phyloP scores from a whole-genome alignment of 2,888 invertebrate species.

The Cheilosia grossa region DNA sequence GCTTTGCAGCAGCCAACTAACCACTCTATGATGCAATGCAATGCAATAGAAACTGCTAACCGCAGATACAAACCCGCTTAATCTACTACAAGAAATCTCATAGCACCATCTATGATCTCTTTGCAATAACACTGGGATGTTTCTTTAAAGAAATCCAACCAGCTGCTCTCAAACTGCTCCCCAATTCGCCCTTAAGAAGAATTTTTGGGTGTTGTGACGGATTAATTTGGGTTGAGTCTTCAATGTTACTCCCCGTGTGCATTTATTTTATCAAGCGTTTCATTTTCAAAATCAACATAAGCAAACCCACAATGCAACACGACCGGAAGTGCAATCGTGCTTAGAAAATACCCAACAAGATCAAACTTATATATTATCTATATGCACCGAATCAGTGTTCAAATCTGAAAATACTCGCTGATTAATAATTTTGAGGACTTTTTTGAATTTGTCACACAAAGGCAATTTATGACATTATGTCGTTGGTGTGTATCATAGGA shows the following conservation, averaged over 20 bases:
- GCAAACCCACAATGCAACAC: neutral
- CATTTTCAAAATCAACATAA: neutral
- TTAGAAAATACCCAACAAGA: slow-evolving; percentile 19
- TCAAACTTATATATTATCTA: neutral
- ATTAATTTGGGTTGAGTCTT: neutral
- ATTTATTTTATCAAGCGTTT: neutral
- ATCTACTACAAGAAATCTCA: too few species aligned
- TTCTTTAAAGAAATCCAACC: too few species aligned
- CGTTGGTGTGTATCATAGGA: slow-evolving; percentile 21
- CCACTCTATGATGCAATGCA: too few species aligned
- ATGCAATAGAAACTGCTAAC: too few species aligned
- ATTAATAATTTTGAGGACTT: slow-evolving; percentile 39
- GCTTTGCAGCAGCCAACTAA: too few species aligned
- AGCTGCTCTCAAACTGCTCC: too few species aligned
- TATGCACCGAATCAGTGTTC: neutral
- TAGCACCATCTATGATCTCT: too few species aligned
- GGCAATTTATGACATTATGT: slow-evolving; percentile 10
- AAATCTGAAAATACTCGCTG: slow-evolving; percentile 29
- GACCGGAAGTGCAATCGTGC: slow-evolving; percentile 41
- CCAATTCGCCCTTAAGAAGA: too few species aligned
- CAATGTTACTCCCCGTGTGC: neutral
- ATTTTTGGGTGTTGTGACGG: neutral
- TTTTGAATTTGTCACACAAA: slow-evolving; percentile 39
- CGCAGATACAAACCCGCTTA: too few species aligned
- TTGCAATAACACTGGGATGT: too few species aligned